Base-by-base conservation (phyloP, 2,888 invertebrate genomes). In the Dryadula phaetusa region DNA sequence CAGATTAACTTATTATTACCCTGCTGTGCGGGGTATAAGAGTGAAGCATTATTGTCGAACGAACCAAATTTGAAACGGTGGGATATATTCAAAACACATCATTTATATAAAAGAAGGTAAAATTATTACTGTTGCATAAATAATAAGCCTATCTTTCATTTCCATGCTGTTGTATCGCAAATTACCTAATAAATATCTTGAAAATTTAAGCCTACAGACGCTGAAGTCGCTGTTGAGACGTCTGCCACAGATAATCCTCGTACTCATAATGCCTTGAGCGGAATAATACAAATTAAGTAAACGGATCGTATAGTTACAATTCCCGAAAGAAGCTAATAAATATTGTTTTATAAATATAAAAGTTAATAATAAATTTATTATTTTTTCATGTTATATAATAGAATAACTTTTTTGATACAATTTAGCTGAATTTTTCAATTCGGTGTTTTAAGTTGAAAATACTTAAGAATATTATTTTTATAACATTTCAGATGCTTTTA, bases 121-220 rank as follows among this genome's bases (percentile, higher is more conserved):
- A 88, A 84, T 89, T 90, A 78, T 90, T 90, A 90, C 80, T 85
- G 87, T 91, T 88, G 89, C 92, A 91, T 90, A 80, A 82, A 86
- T 83, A 87, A 91, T 89, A 89, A 87, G 81, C 84, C 86, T 91
- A 91, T 90, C 91, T 86, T 82, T 66, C 74, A 72, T 80, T 76
- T 84, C 88, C 88, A 88, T 85, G 88, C 88, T 79, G 81, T 79
- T 77, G 79, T 80, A 82, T 82, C 83, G 84, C 84, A 89, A 87
- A 90, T 90, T 91, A 91, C 90, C 88, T 90, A 90, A 91, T 92
- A 91, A 91, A 90, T 88, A 90, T 91, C 90, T 91, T 90, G 92
- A 92, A 90, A 90, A 90, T 90, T 92, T 92, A 90, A 92, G 90
- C 91, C 88, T 85, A 87, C 84, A 86, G 86, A 80, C 84, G 86